Evolutionary conservation across 2,888 invertebrate species (phyloP).

Genomic region (Nipponacmea schrenckii): DNA sequence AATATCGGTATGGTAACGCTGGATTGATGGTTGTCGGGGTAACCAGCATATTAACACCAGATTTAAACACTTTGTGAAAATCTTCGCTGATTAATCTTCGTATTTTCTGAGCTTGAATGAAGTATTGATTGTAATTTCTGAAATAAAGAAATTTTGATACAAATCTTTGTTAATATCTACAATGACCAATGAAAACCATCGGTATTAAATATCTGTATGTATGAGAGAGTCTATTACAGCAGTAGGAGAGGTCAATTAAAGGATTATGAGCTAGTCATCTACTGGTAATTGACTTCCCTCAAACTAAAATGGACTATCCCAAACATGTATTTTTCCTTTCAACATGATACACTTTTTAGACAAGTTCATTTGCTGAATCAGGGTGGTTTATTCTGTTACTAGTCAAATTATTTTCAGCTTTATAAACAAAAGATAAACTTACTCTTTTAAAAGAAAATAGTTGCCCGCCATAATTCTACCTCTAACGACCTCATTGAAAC

Average conservation of each 20-base stretch:
- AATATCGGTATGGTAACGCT: constrained; percentile 85
- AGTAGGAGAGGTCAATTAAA: no score
- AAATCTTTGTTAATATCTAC: background rate
- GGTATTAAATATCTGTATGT: background rate
- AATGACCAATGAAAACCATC: background rate
- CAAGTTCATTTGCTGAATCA: no score
- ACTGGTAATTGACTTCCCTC: no score
- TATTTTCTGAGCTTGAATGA: constrained; percentile 87
- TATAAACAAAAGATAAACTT: constrained; percentile 20
- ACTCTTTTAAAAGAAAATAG: constrained; percentile 85
- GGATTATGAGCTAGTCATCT: no score
- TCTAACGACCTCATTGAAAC: constrained; percentile 91
- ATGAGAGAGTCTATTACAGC: no score
- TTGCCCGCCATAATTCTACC: constrained; percentile 95
- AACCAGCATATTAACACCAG: constrained; percentile 81
- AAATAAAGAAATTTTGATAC: constrained; percentile 30
- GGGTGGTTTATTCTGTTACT: no score
- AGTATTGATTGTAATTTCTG: constrained; percentile 91
- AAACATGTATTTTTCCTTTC: no score
- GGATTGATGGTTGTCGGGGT: constrained; percentile 92
- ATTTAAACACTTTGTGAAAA: constrained; percentile 80
- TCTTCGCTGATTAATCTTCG: constrained; percentile 89
- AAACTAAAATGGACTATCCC: no score
- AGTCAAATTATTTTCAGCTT: no score
- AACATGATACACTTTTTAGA: no score